These are phyloP conservation scores for Perithous albicinctus DNA, from an alignment of 2,888 invertebrate species.

Conservation along the genomic window DNA sequence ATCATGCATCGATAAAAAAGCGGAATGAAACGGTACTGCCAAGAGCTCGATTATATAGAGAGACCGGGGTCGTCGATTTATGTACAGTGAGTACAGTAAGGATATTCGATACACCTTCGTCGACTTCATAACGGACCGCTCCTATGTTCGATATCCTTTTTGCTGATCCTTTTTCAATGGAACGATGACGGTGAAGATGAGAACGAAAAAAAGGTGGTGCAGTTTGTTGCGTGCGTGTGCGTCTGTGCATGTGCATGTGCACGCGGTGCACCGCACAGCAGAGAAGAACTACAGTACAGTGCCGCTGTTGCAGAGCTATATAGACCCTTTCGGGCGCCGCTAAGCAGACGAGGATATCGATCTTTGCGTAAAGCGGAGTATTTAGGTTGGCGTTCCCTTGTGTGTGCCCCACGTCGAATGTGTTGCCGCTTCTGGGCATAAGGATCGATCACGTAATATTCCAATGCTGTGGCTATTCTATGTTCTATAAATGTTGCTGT, in stretches of 20 bases:
- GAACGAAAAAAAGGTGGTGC: background rate
- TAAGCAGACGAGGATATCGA: constrained; percentile 67
- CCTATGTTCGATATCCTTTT: constrained; percentile 37
- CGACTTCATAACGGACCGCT: constrained; percentile 41
- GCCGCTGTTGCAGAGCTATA: background rate
- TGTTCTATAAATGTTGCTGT: constrained; percentile 2
- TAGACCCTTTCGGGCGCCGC: constrained; percentile 20
- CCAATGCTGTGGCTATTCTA: constrained; percentile 22
- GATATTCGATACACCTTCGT: constrained; percentile 55
- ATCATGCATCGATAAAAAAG: constrained; percentile 11
- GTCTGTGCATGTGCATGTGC: background rate
- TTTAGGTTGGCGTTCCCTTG: constrained; percentile 68
- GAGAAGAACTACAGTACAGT: background rate
- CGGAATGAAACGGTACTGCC: constrained; percentile 9
- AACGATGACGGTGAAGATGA: background rate
- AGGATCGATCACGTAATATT: constrained; percentile 43
- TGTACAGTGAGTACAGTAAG: constrained; percentile 32
- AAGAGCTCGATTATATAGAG: constrained; percentile 20
- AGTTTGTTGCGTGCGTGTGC: background rate
- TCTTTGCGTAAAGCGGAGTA: constrained; percentile 58
- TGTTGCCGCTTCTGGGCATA: background rate
- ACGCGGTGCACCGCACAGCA: background rate
- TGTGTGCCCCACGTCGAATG: background rate
- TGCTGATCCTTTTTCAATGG: constrained; percentile 4
- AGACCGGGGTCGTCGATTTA: constrained; percentile 27